Percentiles rank a stretch among this genome's conserved stretches.
phyloP scores from a whole-genome alignment of 2,113 vertebrate genomes.

The Carassius gibelio region DNA sequence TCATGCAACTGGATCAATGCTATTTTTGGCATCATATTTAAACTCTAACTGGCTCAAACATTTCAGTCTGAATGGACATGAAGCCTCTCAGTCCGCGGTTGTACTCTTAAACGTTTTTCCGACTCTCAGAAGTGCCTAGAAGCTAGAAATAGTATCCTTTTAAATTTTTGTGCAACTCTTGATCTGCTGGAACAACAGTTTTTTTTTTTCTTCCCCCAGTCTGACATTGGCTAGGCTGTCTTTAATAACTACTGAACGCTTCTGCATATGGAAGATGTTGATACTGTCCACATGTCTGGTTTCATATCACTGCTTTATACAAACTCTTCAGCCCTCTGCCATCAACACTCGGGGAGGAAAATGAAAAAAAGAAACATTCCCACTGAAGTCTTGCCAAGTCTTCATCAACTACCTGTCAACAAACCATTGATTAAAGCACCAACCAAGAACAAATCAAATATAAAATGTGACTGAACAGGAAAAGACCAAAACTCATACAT shows the following conservation, averaged over 20 bases:
- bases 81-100: not conserved
- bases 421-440: constrained; percentile 50
- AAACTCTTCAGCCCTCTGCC: constrained; percentile 37
- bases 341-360: constrained; percentile 21
- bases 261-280: constrained; percentile 34
- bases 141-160: not conserved
- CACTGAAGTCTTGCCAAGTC: constrained; percentile 47
- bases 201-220: not conserved
- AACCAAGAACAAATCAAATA: constrained; percentile 50
- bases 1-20: not conserved
- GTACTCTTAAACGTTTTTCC: constrained; percentile 13
- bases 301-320: constrained; percentile 39
- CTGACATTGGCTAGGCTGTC: constrained; percentile 13
- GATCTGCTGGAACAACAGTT: not conserved
- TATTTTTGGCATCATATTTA: not conserved
- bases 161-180: constrained; percentile 20
- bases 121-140: not conserved
- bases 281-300: constrained; percentile 36
- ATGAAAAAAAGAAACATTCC: not conserved
- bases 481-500: constrained; percentile 48
- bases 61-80: not conserved
- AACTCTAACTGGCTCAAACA: not conserved
- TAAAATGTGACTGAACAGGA: constrained; percentile 31
- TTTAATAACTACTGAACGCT: constrained; percentile 33
- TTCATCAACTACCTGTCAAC: constrained; percentile 44